Percentiles rank a stretch among this genome's conserved stretches.
Evolutionary conservation across 1,140 invertebrate genomes (phyloP).

Genomic region (Monochamus saltuarius): DNA sequence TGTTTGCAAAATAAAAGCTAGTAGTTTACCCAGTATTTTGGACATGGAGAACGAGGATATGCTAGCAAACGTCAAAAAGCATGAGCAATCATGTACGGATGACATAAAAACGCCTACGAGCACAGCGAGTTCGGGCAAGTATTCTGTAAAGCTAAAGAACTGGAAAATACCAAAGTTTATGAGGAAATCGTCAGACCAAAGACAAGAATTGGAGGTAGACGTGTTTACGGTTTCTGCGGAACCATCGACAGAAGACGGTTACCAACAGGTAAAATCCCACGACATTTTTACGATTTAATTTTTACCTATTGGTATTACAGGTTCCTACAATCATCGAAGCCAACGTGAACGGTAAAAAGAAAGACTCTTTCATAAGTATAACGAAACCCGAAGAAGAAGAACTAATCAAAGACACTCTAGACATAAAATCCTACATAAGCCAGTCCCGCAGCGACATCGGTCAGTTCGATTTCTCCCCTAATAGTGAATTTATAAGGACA

Average conservation of each 20-base stretch:
- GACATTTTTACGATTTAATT: neutral
- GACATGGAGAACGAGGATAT: conserved; percentile 69
- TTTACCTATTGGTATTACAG: conserved; percentile 12
- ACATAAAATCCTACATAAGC: conserved; percentile 67
- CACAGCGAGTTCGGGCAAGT: conserved; percentile 61
- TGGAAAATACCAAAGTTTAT: conserved; percentile 66
- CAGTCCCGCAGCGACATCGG: conserved; percentile 66
- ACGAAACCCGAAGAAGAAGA: conserved; percentile 38
- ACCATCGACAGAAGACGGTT: conserved; percentile 34
- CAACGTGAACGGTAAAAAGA: conserved; percentile 33
- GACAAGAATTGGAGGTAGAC: conserved; percentile 30
- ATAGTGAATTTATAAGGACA: conserved; percentile 42
- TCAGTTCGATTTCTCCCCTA: conserved; percentile 44
- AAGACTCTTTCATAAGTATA: conserved; percentile 31
- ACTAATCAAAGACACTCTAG: conserved; percentile 59
- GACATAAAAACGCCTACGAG: conserved; percentile 46
- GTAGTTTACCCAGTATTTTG: conserved; percentile 74
- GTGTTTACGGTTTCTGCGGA: conserved; percentile 30
- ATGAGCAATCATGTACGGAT: conserved; percentile 22
- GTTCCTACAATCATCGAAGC: conserved; percentile 66
- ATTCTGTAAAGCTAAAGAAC: conserved; percentile 60
- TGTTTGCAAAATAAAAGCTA: conserved; percentile 68
- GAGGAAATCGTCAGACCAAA: conserved; percentile 56
- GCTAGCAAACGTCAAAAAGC: conserved; percentile 33
- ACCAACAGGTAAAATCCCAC: conserved; percentile 37